These are phyloP conservation scores for Sarcophaga subvicina DNA, from an alignment of 2,888 invertebrate species.

Conservation along the genomic window DNA sequence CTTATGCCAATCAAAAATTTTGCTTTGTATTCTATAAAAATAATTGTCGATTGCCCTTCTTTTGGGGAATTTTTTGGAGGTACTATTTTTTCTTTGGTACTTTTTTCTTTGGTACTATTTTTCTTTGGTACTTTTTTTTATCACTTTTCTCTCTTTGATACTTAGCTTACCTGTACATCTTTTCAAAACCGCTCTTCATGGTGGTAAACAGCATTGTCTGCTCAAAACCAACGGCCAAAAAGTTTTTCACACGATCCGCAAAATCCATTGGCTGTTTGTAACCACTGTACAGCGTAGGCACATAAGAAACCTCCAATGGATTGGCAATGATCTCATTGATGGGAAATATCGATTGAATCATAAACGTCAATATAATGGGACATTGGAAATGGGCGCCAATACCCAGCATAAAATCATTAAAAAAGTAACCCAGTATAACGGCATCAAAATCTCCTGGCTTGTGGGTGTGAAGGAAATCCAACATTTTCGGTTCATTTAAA, in stretches of 20 bases:
- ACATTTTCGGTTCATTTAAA: constrained; percentile 69
- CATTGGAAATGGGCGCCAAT: constrained; percentile 77
- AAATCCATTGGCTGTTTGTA: constrained; percentile 72
- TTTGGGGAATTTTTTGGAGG: too few relatives aligned
- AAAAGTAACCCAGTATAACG: constrained; percentile 76
- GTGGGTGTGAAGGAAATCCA: constrained; percentile 70
- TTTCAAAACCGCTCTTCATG: constrained; percentile 10
- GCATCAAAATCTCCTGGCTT: constrained; percentile 74
- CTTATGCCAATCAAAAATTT: too few relatives aligned
- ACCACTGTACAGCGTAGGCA: constrained; percentile 71
- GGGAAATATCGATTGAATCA: constrained; percentile 71
- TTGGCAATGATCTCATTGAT: constrained; percentile 74
- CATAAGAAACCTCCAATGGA: constrained; percentile 74
- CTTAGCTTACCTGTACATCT: constrained; percentile 55
- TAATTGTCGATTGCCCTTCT: too few relatives aligned
- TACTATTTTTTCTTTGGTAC: too few relatives aligned
- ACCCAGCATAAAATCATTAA: constrained; percentile 78
- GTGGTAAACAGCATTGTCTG: constrained; percentile 24
- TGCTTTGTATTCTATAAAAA: too few relatives aligned
- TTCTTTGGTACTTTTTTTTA: too few relatives aligned
- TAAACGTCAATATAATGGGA: constrained; percentile 76
- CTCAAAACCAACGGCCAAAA: constrained; percentile 65
- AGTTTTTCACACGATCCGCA: constrained; percentile 70
- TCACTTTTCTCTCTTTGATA: background rate
- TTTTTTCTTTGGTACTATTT: too few relatives aligned